Percentiles rank a stretch among this genome's conserved stretches.
These are phyloP conservation scores for Leptinotarsa peninsularis DNA, from an alignment of 2,888 invertebrate genomes.

Conservation along the genomic window DNA sequence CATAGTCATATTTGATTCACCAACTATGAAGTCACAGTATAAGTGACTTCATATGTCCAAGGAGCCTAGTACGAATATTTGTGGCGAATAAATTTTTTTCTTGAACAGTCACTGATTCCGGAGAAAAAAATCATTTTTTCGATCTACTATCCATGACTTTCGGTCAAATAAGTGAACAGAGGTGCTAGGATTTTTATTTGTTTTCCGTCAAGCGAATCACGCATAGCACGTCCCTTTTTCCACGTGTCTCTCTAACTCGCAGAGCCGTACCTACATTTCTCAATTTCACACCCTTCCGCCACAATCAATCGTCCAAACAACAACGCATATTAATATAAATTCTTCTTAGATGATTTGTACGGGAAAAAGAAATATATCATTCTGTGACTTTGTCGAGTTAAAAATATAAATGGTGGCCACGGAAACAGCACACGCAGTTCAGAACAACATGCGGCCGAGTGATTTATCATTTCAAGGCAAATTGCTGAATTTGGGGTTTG, in stretches of 20 bases:
- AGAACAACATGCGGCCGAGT: conserved; percentile 63
- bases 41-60: too few species aligned
- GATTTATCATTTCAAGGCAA: conserved; percentile 66
- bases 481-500: conserved; percentile 67
- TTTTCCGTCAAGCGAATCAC: too few species aligned
- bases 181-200: too few species aligned
- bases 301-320: conserved; percentile 8
- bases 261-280: neutral
- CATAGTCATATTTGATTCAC: too few species aligned
- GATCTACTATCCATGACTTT: too few species aligned
- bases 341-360: conserved; percentile 16
- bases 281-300: conserved; percentile 13
- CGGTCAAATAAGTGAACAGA: too few species aligned
- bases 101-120: too few species aligned
- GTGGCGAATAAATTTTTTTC: too few species aligned
- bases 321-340: conserved; percentile 23
- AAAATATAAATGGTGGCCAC: conserved; percentile 60
- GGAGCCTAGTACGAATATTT: too few species aligned
- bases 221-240: neutral
- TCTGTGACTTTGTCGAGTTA: conserved; percentile 56
- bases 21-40: too few species aligned
- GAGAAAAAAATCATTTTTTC: too few species aligned
- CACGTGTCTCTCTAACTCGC: neutral
- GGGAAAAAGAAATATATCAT: conserved; percentile 57
- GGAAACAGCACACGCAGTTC: conserved; percentile 58